Evolutionary conservation across 2,113 vertebrate genomes (phyloP).

Genomic region (Sprattus sprattus): DNA sequence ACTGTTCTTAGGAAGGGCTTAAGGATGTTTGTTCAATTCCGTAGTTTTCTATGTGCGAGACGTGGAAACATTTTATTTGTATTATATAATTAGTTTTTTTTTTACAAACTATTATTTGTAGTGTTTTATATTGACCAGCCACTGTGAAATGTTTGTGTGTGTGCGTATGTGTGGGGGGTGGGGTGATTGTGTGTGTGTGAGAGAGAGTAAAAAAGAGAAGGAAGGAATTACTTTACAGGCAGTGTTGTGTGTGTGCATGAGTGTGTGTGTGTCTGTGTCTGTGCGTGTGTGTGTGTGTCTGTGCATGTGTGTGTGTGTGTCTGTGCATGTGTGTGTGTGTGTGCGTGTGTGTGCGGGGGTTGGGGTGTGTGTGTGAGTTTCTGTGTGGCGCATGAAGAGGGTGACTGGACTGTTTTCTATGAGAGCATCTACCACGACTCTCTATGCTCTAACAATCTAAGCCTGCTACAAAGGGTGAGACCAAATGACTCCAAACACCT

Average conservation of each 20-base stretch:
- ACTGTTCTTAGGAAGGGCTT: no score
- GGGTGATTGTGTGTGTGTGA: slow-evolving; percentile 14
- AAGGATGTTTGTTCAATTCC: background rate
- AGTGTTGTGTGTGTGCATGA: background rate
- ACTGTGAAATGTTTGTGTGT: background rate
- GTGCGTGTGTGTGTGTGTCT: no score
- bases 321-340: background rate
- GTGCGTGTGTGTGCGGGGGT: background rate
- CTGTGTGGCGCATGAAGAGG: background rate
- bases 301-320: background rate
- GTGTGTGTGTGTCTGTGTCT: background rate
- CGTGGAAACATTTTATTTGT: no score
- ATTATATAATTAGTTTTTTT: no score
- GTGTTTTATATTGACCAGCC: no score
- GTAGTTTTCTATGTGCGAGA: background rate
- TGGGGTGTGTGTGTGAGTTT: background rate
- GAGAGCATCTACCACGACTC: background rate
- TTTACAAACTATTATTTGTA: no score
- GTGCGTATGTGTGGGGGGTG: no score
- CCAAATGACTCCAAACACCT: background rate
- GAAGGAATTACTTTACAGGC: background rate
- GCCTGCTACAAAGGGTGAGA: background rate
- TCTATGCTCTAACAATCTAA: background rate
- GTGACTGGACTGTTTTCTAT: background rate
- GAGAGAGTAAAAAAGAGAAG: background rate